These are phyloP conservation scores for Hirtodrosophila confusa DNA, from an alignment of 2,888 invertebrate genomes.

Conservation along the genomic window DNA sequence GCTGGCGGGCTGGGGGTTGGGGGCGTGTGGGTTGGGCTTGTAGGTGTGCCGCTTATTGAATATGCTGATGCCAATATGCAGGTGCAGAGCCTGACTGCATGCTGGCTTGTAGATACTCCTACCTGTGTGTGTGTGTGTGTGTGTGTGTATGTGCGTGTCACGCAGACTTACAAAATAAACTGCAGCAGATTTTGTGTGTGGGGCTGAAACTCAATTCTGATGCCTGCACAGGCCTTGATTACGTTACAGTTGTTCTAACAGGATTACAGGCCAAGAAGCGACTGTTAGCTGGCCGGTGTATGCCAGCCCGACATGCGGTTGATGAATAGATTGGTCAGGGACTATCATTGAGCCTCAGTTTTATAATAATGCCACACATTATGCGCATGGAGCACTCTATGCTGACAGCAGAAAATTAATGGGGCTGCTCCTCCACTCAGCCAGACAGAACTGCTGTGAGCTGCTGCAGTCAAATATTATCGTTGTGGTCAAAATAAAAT, in stretches of 20 bases:
- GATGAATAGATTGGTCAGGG: conserved; percentile 10
- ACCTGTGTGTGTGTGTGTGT: background rate
- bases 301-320: conserved; percentile 15
- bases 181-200: background rate
- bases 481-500: conserved; percentile 39
- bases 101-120: background rate
- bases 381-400: conserved; percentile 3
- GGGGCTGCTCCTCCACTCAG: too few species aligned
- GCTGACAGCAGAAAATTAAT: conserved; percentile 13
- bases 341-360: background rate
- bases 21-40: background rate
- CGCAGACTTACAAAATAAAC: too few species aligned
- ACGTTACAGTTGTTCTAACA: conserved; percentile 44
- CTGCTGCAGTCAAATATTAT: conserved; percentile 50
- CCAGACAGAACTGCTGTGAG: too few species aligned
- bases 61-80: conserved; percentile 60
- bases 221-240: conserved; percentile 34
- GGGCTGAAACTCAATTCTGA: conserved; percentile 1
- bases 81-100: conserved; percentile 24
- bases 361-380: conserved; percentile 10
- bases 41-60: conserved; percentile 55
- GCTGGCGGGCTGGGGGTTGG: background rate
- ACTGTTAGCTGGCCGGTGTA: conserved; percentile 16
- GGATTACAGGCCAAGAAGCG: conserved; percentile 48
- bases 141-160: too few species aligned